Base-by-base conservation (phyloP, 2,888 invertebrate genomes). In the Polietes domitor region DNA sequence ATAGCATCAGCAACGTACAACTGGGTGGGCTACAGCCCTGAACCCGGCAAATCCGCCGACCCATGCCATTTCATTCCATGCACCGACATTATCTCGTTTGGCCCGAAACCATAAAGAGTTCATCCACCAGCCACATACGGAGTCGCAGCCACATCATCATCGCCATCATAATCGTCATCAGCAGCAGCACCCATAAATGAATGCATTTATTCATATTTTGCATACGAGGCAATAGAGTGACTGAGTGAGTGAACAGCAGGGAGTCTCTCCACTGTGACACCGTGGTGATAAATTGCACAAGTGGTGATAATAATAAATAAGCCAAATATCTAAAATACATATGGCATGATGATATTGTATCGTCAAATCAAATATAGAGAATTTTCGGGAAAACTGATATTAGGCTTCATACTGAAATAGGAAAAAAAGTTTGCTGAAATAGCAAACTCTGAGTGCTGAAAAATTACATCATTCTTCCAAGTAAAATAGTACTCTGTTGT, bases 131-230 rank as follows among this genome's bases (percentile, higher is more conserved):
- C 28, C 61, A 28, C 61, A n/a, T n/a, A n/a, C n/a, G n/a, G n/a
- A n/a, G 61, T 4, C 61, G 32, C n/a, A 32, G 61, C 61, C 61
- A 61, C 61, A 61, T 26, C 58, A 58, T 26, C 58, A 26, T 58
- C 58, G 26, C n/a, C 26, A 58, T 58, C 26, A 58, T 32, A 10
- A 61, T 47, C n/a, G n/a, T 61, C 26, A 37, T 61, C 61, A 7
- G n/a, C n/a, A n/a, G n/a, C n/a, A n/a, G n/a, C 7, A 61, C 28
- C 28, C 28, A 61, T 61, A 61, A 61, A 61, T 32, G 61, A 28
- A 61, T 61, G 28, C 28, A 61, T 61, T 61, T 61, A 61, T 61
- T 61, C 61, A 61, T 28, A 61, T 61, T 61, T 61, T 61, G 61
- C 61, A 61, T 61, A 61, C 26, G 28, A 61, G 28, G 15, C 10